Percentiles rank a stretch among this genome's conserved stretches.
These are phyloP conservation scores for Semnornis frantzii DNA, from an alignment of 2,113 vertebrate genomes.

Conservation along the genomic window DNA sequence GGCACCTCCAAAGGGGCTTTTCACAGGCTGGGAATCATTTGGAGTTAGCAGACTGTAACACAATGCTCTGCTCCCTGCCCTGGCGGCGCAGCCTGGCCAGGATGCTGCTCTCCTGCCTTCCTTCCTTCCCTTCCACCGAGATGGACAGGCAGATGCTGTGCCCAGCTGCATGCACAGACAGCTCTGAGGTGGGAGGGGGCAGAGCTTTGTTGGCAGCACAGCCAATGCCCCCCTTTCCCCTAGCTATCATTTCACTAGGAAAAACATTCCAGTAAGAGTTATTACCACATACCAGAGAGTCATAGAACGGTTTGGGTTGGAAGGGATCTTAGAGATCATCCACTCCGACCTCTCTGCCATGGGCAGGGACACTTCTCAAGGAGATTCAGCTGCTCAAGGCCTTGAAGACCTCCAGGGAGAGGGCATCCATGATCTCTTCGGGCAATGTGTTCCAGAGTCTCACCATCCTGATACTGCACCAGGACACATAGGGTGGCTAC, in stretches of 20 bases:
- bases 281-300: too few species aligned
- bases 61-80: conserved; percentile 2
- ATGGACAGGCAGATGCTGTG: conserved; percentile 62
- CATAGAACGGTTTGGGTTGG: too few species aligned
- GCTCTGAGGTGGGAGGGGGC: not conserved
- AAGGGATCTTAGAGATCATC: too few species aligned
- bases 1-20: conserved; percentile 47
- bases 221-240: not conserved
- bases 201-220: not conserved
- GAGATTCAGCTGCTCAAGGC: too few species aligned
- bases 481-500: too few species aligned
- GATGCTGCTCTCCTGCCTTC: not conserved
- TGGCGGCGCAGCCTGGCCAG: conserved; percentile 23
- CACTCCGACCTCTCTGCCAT: too few species aligned
- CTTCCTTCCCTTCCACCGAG: not conserved
- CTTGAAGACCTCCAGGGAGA: too few species aligned
- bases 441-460: too few species aligned
- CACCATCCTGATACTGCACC: too few species aligned
- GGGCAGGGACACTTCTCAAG: too few species aligned
- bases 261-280: not conserved
- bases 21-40: conserved; percentile 54
- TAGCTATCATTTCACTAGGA: not conserved
- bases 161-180: conserved; percentile 12
- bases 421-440: too few species aligned
- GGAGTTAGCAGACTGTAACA: conserved; percentile 73